These are phyloP conservation scores for Meiosimyza decipiens DNA, from an alignment of 2,888 invertebrate genomes.

Conservation along the genomic window DNA sequence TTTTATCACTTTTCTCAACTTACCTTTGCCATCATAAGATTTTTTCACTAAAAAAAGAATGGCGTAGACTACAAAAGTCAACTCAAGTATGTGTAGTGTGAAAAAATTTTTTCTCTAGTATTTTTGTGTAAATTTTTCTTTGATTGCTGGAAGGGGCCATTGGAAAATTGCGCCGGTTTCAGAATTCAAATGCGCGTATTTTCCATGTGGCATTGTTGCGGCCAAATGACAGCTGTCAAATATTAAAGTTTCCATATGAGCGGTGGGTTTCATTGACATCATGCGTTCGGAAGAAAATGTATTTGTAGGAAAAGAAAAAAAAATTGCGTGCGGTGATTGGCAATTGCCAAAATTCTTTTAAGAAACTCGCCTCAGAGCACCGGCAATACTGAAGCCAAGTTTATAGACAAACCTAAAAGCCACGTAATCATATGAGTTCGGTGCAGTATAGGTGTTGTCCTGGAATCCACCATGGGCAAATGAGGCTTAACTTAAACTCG, in stretches of 20 bases:
- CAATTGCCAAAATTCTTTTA: too few relatives aligned
- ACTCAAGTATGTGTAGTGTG: slow-evolving; percentile 55
- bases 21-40: slow-evolving; percentile 62
- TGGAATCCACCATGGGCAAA: too few relatives aligned
- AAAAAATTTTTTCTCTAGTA: slow-evolving; percentile 45
- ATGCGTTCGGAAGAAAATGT: not conserved
- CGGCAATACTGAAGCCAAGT: too few relatives aligned
- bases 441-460: too few relatives aligned
- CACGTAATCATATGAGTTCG: too few relatives aligned
- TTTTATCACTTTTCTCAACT: slow-evolving; percentile 45
- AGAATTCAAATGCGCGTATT: slow-evolving; percentile 51
- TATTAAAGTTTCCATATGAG: not conserved
- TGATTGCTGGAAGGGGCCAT: slow-evolving; percentile 42
- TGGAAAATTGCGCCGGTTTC: slow-evolving; percentile 56
- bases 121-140: slow-evolving; percentile 44
- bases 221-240: slow-evolving; percentile 34
- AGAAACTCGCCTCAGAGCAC: too few relatives aligned
- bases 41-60: slow-evolving; percentile 59
- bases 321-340: too few relatives aligned
- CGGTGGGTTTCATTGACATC: not conserved
- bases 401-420: too few relatives aligned
- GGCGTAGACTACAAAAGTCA: slow-evolving; percentile 61
- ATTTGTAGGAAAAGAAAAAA: not conserved
- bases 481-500: too few relatives aligned
- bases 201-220: slow-evolving; percentile 35